phyloP scores from a whole-genome alignment of 2,113 vertebrate species.

The Natator depressus region DNA sequence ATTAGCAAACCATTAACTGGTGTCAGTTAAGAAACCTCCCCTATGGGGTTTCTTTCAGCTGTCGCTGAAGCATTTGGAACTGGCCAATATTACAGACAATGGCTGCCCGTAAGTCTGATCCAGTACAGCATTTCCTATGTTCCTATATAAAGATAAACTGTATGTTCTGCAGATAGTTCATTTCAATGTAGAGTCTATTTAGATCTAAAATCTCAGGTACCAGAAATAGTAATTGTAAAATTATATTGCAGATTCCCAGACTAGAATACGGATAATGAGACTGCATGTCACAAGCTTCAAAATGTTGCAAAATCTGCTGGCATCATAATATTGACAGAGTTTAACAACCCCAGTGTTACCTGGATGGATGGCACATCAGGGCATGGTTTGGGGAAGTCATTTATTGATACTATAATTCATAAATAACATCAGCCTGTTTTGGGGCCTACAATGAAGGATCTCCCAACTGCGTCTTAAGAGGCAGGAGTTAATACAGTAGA shows the following conservation, averaged over 20 bases:
- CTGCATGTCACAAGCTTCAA: background rate
- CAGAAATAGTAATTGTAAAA: background rate
- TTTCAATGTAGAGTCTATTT: background rate
- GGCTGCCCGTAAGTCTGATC: background rate
- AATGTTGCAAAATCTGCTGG: too few species aligned
- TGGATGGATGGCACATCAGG: background rate
- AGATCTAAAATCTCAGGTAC: background rate
- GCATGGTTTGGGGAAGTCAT: slow-evolving; percentile 5
- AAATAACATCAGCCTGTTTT: background rate
- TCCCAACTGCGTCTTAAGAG: background rate
- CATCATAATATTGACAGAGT: background rate
- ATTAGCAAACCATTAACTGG: slow-evolving; percentile 25
- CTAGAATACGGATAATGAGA: background rate
- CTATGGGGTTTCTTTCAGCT: background rate
- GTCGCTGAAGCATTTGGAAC: background rate
- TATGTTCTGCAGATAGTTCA: background rate
- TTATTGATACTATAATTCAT: slow-evolving; percentile 13
- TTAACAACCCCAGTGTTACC: background rate
- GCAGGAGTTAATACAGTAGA: background rate
- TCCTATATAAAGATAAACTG: background rate
- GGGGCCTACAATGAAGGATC: background rate
- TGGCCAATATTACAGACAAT: background rate
- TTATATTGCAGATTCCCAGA: background rate
- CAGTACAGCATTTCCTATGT: background rate
- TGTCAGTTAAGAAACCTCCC: background rate